A percentile compares a stretch with the other conserved stretches of the same genome.
Evolutionary conservation across 1,140 invertebrate genomes (phyloP).

Genomic region (Pogonus chalceus): DNA sequence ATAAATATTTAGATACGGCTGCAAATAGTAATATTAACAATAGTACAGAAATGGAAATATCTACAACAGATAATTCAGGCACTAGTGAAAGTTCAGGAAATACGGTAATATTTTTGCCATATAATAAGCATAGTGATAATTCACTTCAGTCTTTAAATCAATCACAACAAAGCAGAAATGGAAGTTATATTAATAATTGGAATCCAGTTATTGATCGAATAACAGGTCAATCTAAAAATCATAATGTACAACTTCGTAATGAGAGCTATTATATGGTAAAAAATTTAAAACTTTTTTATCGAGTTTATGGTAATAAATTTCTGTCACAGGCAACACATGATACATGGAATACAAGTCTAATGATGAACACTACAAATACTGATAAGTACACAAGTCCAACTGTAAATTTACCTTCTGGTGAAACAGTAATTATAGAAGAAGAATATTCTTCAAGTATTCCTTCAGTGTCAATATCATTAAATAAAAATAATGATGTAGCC

Average conservation of each 20-base stretch:
- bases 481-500: constrained; percentile 32
- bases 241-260: constrained; percentile 47
- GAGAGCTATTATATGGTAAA: constrained; percentile 79
- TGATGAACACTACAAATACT: constrained; percentile 28
- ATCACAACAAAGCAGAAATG: neutral
- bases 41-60: constrained; percentile 15
- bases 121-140: constrained; percentile 29
- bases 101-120: constrained; percentile 51
- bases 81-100: constrained; percentile 49
- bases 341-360: constrained; percentile 41
- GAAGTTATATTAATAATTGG: constrained; percentile 34
- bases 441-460: constrained; percentile 37
- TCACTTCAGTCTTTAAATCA: neutral
- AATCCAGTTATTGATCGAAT: constrained; percentile 78
- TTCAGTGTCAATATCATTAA: constrained; percentile 8
- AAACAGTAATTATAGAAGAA: constrained; percentile 61
- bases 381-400: constrained; percentile 34
- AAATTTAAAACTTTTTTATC: neutral
- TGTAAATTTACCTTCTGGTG: constrained; percentile 41
- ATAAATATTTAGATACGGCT: constrained; percentile 20
- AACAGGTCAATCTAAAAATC: constrained; percentile 53
- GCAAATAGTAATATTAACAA: constrained; percentile 18
- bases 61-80: constrained; percentile 34
- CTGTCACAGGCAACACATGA: constrained; percentile 44
- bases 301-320: neutral